phyloP scores from a whole-genome alignment of 2,888 invertebrate species.

The Polyommatus iphigenia region DNA sequence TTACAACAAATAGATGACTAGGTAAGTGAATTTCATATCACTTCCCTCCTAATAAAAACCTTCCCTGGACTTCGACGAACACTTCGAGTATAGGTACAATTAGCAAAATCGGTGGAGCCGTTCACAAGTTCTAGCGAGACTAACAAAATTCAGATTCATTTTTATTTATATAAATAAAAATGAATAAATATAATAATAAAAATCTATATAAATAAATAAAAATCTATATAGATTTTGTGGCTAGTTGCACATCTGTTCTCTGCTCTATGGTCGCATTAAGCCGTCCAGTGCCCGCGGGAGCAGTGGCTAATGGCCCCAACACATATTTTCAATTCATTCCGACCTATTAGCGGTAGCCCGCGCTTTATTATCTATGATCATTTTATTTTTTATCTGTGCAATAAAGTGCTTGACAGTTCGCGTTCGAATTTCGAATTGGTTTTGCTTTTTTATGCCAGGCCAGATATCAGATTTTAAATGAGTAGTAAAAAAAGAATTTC shows the following conservation, averaged over 20 bases:
- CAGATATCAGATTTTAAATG: background rate
- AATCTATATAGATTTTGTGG: background rate
- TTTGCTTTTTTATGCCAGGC: slow-evolving; percentile 30
- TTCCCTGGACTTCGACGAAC: too few species aligned
- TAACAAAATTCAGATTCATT: too few species aligned
- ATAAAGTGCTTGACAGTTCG: slow-evolving; percentile 32
- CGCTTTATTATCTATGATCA: slow-evolving; percentile 49
- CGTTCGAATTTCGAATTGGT: slow-evolving; percentile 29
- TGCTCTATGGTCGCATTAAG: slow-evolving; percentile 50
- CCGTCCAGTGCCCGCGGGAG: slow-evolving; percentile 55
- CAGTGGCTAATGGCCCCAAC: slow-evolving; percentile 59
- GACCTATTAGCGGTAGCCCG: slow-evolving; percentile 50
- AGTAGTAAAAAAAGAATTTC: background rate
- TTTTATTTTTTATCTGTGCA: slow-evolving; percentile 46
- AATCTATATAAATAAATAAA: too few species aligned
- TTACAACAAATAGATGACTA: background rate
- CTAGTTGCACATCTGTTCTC: slow-evolving; percentile 45
- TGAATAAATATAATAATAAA: too few species aligned
- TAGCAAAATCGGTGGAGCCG: too few species aligned
- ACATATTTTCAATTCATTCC: slow-evolving; percentile 68
- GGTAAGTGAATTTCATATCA: too few species aligned
- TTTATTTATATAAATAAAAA: too few species aligned
- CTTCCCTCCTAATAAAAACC: too few species aligned
- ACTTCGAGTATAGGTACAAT: too few species aligned
- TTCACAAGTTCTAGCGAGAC: too few species aligned